A percentile compares a stretch with the other conserved stretches of the same genome.
These are phyloP conservation scores for Centropus bengalensis DNA, from an alignment of 2,113 vertebrate genomes.

Conservation along the genomic window DNA sequence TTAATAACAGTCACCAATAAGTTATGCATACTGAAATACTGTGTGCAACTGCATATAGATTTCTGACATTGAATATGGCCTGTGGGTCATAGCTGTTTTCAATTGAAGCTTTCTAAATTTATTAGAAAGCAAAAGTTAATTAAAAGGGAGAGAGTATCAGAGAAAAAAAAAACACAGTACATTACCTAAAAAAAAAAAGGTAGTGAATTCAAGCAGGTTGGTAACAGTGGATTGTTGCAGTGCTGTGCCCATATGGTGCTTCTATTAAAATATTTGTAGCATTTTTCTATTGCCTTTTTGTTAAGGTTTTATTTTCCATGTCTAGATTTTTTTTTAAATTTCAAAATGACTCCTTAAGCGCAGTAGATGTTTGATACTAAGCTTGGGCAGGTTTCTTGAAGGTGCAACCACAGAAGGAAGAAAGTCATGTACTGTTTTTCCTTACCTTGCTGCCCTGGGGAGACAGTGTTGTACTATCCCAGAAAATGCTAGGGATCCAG, in stretches of 20 bases:
- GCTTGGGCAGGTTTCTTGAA: background rate
- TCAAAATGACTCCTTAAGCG: background rate
- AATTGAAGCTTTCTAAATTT: background rate
- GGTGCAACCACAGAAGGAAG: background rate
- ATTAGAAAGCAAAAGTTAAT: slow-evolving; percentile 2
- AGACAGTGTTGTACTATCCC: background rate
- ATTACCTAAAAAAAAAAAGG: background rate
- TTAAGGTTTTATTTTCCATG: background rate
- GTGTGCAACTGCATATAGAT: background rate
- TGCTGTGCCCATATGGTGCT: background rate
- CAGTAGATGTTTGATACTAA: background rate
- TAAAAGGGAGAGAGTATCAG: background rate
- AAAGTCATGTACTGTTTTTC: fast-evolving
- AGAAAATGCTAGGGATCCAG: background rate
- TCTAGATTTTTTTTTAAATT: background rate
- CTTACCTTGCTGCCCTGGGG: background rate
- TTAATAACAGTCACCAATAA: slow-evolving; percentile 51
- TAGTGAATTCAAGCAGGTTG: background rate
- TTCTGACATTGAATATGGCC: background rate
- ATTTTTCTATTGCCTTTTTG: background rate
- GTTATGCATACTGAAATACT: slow-evolving; percentile 7
- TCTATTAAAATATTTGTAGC: background rate
- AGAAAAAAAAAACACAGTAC: background rate
- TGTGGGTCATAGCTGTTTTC: background rate
- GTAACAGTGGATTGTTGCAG: background rate